Percentiles rank a stretch among this genome's conserved stretches.
phyloP scores from a whole-genome alignment of 2,888 invertebrate genomes.

The Petrolisthes manimaculis region DNA sequence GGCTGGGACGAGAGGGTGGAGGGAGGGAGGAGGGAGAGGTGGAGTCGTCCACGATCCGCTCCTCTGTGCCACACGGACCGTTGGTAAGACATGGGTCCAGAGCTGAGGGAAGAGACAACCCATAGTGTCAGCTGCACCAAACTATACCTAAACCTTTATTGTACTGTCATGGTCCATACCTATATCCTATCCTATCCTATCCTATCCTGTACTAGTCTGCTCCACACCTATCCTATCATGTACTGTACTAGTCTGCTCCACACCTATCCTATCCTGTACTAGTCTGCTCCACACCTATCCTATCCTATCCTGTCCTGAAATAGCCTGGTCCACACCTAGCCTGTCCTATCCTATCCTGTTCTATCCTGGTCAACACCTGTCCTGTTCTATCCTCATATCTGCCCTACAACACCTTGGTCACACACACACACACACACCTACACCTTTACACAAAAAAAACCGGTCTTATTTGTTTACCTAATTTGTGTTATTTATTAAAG shows the following conservation, averaged over 20 bases:
- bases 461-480: no score
- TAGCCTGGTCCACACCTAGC: background rate
- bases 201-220: background rate
- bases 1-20: constrained; percentile 55
- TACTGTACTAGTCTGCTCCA: background rate
- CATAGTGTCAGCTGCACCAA: constrained; percentile 33
- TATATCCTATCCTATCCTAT: background rate
- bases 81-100: constrained; percentile 54
- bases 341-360: background rate
- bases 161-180: constrained; percentile 3
- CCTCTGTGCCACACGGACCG: constrained; percentile 55
- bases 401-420: no score
- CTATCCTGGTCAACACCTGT: background rate
- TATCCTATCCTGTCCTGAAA: background rate
- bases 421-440: no score
- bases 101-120: constrained; percentile 61
- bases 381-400: background rate
- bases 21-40: constrained; percentile 60
- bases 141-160: constrained; percentile 17
- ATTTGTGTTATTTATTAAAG: no score
- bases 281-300: constrained; percentile 12
- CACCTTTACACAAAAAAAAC: no score
- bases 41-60: constrained; percentile 43
- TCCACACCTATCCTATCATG: background rate
- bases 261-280: background rate